phyloP scores from a whole-genome alignment of 2,888 invertebrate species.

The Dicranocentrus wangi region DNA sequence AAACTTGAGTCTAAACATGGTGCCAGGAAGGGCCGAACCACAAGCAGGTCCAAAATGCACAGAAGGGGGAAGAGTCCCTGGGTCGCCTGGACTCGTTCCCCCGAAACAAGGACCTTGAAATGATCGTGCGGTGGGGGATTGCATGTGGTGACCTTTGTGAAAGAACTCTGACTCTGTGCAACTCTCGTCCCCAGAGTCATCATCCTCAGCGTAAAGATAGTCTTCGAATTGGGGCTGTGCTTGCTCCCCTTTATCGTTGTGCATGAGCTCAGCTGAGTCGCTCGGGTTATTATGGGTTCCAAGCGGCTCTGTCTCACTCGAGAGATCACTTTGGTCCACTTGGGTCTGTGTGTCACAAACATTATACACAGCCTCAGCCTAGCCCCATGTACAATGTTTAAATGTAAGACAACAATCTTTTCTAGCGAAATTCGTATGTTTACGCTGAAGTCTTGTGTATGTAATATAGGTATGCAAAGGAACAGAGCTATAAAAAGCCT shows the following conservation, averaged over 20 bases:
- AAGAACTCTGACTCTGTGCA: constrained; percentile 69
- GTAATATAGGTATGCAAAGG: constrained; percentile 28
- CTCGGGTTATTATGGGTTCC: constrained; percentile 60
- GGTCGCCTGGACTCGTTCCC: constrained; percentile 62
- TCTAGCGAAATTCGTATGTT: too few relatives aligned
- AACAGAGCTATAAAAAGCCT: constrained; percentile 32
- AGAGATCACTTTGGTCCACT: constrained; percentile 67
- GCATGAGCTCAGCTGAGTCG: constrained; percentile 53
- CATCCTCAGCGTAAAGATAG: constrained; percentile 71
- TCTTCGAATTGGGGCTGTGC: constrained; percentile 58
- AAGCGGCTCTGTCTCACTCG: constrained; percentile 64
- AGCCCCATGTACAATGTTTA: constrained; percentile 40
- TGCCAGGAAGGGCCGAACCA: constrained; percentile 79
- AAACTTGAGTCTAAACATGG: constrained; percentile 87
- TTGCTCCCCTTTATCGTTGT: constrained; percentile 63
- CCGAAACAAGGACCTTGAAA: constrained; percentile 64
- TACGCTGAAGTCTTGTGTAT: constrained; percentile 2
- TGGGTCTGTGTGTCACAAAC: constrained; percentile 66
- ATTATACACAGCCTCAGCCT: constrained; percentile 64
- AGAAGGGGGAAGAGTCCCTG: constrained; percentile 55
- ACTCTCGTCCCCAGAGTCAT: constrained; percentile 68
- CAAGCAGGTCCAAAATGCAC: constrained; percentile 68
- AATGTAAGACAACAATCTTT: background rate
- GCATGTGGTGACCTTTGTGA: constrained; percentile 62
- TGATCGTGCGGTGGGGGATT: constrained; percentile 56